Base-by-base conservation (phyloP, 2,888 invertebrate species). In the Eupithecia subumbrata region DNA sequence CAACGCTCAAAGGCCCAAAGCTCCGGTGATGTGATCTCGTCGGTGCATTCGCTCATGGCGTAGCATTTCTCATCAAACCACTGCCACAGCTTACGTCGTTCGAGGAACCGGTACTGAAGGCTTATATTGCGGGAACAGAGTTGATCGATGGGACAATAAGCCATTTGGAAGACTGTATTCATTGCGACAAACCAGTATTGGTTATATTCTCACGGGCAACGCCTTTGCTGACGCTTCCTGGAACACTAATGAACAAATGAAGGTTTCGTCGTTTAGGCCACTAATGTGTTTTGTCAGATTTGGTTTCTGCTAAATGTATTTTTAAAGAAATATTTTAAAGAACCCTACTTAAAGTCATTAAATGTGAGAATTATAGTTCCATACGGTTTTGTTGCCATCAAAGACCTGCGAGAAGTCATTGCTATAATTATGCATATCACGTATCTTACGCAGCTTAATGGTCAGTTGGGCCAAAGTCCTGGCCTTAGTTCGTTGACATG, bases 1-100 rank as follows among this genome's bases (percentile, higher is more conserved):
- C 86, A 82, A 82, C 79, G 82, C 84, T 89, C 87, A 88, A 89
- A 67, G 66, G 40, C 40, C 66, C 66, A 37, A 67, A 88, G 88
- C 82, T 85, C 83, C 85, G 80, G 85, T 87, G 85, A 86, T 84
- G 85, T 84, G 83, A 84, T 84, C 85, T 86, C 73, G 74, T 63
- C 85, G 83, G 82, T 84, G 84, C 82, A 83, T 80, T 81, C 82
- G 75, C 81, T 83, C 79, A 82, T 83, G 84, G 82, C 83, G 84
- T 81, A 82, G 79, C 77, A 71, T 82, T 82, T 83, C 80, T 82
- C 81, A 83, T 82, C 80, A 77, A 75, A 81, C 77, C 72, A 73
- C 75, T 68, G 56, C 72, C 72, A 73, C 75, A 71, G 73, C 71
- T 73, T 73, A 75, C 64, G 73, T 75, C 64, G 71, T 75, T 69